phyloP scores from a whole-genome alignment of 2,113 vertebrate species.

The Plestiodon gilberti region DNA sequence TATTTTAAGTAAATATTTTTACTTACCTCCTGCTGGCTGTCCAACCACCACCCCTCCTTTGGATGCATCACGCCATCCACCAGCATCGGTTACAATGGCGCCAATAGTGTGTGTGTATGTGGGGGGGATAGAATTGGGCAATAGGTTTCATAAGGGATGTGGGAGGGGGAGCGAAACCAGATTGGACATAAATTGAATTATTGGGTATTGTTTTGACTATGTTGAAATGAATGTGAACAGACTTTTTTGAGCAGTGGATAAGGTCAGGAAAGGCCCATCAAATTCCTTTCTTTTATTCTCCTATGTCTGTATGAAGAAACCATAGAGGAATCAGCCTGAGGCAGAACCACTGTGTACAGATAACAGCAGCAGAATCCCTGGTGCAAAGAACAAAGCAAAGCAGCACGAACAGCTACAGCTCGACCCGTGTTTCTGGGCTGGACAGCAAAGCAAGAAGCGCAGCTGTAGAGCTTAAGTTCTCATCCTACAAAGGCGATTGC shows the following conservation, averaged over 20 bases:
- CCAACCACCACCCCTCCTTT: too few species aligned
- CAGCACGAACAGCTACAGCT: neutral
- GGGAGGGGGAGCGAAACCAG: neutral
- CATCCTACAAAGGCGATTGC: neutral
- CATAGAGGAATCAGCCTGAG: neutral
- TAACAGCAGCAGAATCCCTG: neutral
- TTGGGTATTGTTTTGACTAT: neutral
- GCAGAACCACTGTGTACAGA: neutral
- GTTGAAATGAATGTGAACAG: neutral
- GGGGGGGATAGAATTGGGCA: too few species aligned
- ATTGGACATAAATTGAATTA: neutral
- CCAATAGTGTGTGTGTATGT: too few species aligned
- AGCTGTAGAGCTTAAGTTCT: neutral
- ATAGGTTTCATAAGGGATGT: too few species aligned
- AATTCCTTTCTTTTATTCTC: neutral
- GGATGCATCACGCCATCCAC: too few species aligned
- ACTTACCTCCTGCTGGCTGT: too few species aligned
- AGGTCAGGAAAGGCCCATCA: neutral
- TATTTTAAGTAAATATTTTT: too few species aligned
- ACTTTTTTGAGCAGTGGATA: too few species aligned
- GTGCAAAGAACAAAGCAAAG: neutral
- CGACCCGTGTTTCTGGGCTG: neutral
- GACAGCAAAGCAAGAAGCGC: neutral
- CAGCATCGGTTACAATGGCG: too few species aligned
- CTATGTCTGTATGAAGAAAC: conserved; percentile 7